Conservation (phyloP, 2,888 invertebrate species). For the Tanaodytes sp. region DNA sequence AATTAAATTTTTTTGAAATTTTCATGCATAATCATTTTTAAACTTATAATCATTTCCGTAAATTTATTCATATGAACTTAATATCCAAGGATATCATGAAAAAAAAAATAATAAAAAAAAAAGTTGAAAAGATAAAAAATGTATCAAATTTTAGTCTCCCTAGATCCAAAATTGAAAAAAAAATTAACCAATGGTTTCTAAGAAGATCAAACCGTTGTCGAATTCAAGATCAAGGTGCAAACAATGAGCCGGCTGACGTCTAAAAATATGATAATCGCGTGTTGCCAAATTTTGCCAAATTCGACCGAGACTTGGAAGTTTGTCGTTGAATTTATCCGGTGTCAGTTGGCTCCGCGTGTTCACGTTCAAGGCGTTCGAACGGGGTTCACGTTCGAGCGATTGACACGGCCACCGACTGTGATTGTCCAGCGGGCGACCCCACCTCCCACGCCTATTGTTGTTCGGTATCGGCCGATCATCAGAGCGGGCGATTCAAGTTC, state of each 20-base stretch:
- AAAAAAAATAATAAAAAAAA: too few relatives aligned
- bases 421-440: slow-evolving; percentile 14
- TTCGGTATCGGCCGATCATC: slow-evolving; percentile 11
- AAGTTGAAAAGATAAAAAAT: too few relatives aligned
- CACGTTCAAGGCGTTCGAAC: slow-evolving; percentile 33
- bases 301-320: slow-evolving; percentile 51
- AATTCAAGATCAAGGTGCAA: slow-evolving; percentile 46
- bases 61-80: too few relatives aligned
- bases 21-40: too few relatives aligned
- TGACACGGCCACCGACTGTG: too few relatives aligned
- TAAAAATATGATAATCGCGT: slow-evolving; percentile 68
- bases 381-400: slow-evolving; percentile 38
- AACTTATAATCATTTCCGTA: too few relatives aligned
- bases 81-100: too few relatives aligned
- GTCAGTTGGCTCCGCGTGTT: slow-evolving; percentile 48
- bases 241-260: slow-evolving; percentile 57
- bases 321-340: slow-evolving; percentile 23
- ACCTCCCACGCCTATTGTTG: slow-evolving; percentile 4
- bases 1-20: too few relatives aligned
- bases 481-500: background rate
- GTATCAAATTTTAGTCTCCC: too few relatives aligned
- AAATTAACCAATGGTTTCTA: too few relatives aligned
- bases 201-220: too few relatives aligned
- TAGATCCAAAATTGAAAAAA: too few relatives aligned
- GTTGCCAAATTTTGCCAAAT: slow-evolving; percentile 71